These are phyloP conservation scores for Phymastichus coffea DNA, from an alignment of 1,140 invertebrate genomes.

Conservation along the genomic window DNA sequence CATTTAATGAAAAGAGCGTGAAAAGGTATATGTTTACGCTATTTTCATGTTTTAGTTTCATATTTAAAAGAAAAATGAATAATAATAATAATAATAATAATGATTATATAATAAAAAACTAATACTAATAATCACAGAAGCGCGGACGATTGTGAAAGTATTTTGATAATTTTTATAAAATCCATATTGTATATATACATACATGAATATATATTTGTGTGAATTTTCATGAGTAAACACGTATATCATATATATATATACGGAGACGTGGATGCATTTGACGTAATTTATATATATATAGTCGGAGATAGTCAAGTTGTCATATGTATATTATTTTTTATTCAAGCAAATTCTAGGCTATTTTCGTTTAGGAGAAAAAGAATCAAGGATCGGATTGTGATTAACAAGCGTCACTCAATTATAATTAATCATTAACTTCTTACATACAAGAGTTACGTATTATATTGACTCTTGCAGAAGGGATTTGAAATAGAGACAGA, in stretches of 20 bases:
- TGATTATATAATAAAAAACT: background rate
- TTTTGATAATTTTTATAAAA: constrained; percentile 31
- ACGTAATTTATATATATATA: constrained; percentile 18
- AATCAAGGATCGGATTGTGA: constrained; percentile 11
- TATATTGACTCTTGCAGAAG: constrained; percentile 5
- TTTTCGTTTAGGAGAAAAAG: constrained; percentile 10
- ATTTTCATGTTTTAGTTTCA: no score
- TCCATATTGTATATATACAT: constrained; percentile 24
- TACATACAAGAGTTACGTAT: background rate
- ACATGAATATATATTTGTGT: constrained; percentile 24
- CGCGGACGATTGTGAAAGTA: constrained; percentile 25
- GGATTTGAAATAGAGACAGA: constrained; percentile 10
- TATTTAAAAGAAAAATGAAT: no score
- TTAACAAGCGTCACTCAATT: constrained; percentile 6
- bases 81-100: no score
- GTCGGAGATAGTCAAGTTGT: constrained; percentile 8
- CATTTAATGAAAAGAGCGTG: no score
- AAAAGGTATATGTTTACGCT: no score
- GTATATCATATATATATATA: constrained; percentile 19
- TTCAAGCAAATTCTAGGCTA: constrained; percentile 2
- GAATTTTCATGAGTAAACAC: constrained; percentile 17
- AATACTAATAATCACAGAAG: constrained; percentile 15
- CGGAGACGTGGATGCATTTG: constrained; percentile 16
- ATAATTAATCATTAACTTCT: no score
- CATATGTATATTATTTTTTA: constrained; percentile 18